Base-by-base conservation (phyloP, 1,140 invertebrate species). In the Gryllus bimaculatus region DNA sequence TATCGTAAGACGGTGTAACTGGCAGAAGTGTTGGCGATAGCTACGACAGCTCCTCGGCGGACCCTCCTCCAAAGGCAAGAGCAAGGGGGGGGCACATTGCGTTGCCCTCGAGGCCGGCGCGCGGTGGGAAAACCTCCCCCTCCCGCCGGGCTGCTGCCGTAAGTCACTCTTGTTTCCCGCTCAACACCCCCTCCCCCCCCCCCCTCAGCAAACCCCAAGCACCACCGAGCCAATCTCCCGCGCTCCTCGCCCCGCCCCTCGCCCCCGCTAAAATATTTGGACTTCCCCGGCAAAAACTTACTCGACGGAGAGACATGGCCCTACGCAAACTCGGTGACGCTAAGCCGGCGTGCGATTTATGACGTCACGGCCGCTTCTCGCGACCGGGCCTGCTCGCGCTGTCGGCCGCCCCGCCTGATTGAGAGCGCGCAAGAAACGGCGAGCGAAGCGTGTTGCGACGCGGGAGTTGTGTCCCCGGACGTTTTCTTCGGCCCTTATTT, bases 151-250 rank as follows among this genome's bases (percentile, higher is more conserved):
- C 26, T 39, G 26, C 5, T 39, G 26, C 18, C 54, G 54, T 66
- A 66, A 66, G 54, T 66, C 54, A 66, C 54, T 66, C 54, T 66
- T 66, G n/a, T 66, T 66, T 66, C 54, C 54, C 54, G 54, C 54
- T 66, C 26, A 39, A 7, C 54, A 18, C 54, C 7, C 26, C 10
- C 18, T 66, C 26, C 10, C 18, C 10, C 18, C 2, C 54, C 10
- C 18, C 54, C 54, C 18, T 18, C 54, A 1, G 26, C 26, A 39
- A n/a, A 3, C 54, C 54, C 54, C 18, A 39, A 39, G 54, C 54
- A 18, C 10, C 54, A 1, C 18, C 10, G 10, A 66, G 10, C 54
- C 54, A 66, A 13, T 18, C 54, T 66, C 54, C 54, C 54, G 26
- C 26, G 26, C 26, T 66, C 54, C 54, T 66, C 10, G 54, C 18